Base-by-base conservation (phyloP, 2,888 invertebrate genomes). In the Augiades crinisus region DNA sequence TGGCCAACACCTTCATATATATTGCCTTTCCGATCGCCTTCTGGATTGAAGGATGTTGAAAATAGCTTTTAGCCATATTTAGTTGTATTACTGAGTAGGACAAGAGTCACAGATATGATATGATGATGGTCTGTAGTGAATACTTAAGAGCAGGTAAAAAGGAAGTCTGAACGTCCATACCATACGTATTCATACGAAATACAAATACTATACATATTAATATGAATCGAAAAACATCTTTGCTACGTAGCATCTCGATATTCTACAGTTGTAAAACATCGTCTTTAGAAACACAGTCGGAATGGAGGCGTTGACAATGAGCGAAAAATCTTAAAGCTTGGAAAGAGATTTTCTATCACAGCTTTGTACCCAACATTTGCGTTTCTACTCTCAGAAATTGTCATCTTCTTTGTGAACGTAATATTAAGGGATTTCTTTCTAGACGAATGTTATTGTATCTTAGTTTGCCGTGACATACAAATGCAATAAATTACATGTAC, bases 291-390 rank as follows among this genome's bases (percentile, higher is more conserved):
- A 27, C 43, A 30, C 41, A 30, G 43, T 19, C 27, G 30, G 30
- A 30, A 43, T 43, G 17, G 30, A 30, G 17, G 17, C 12, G 43
- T 31, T 30, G 43, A 30, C 43, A 43, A 43, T 43, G 41, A 41
- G 43, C 43, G 27, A 16, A 14, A 17, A 12, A 12, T 43, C 30
- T 31, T 10, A 14, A 38, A 22, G 17, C 17, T 30, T 10, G 7
- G 12, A n/a, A n/a, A 14, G 8, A 41, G 43, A 43, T 30, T 17
- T 43, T 27, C 7, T 19, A 27, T 31, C 30, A 43, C 30, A 43
- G 30, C 17, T 30, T 17, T 27, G 30, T 17, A 27, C 27, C n/a
- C n/a, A 27, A 43, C 27, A 31, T 43, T 43, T 43, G 30, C 43
- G 7, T 43, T 30, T 19, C 40, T 10, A 41, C 43, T 43, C 16